Base-by-base conservation (phyloP, 1,140 invertebrate species). In the Drosophila takahashii region DNA sequence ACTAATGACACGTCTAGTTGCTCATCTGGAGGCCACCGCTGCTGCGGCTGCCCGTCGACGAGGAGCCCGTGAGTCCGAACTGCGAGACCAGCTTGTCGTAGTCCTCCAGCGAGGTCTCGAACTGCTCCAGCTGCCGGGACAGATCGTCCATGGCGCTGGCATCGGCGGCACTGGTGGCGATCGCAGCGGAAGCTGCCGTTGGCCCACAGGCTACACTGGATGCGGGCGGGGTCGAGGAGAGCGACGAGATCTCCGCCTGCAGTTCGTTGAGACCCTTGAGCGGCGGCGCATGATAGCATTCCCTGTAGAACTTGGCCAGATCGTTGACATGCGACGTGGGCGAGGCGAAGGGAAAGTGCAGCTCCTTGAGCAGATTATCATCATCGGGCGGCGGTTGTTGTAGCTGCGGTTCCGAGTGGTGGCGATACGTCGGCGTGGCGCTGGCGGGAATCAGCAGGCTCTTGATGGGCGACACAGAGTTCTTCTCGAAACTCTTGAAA, bases 271-370 rank as follows among this genome's bases (percentile, higher is more conserved):
- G 94, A 5, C 90, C 90, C 37, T 95, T 93, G 29, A 97, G 92
- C 34, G 94, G 94, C 0, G 96, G 96, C 6, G 96, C 96, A 80
- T 94, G 94, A 92, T 96, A 95, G 92, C 96, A 97, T 79, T 97
- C 96, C 5, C 95, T 93, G 92, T 96, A 97, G 92, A 97, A 97
- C 57, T 94, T 93, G 37, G 95, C 95, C 57, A 97, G 93, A 91
- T 97, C 96, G 58, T 93, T 92, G 6, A 92, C 89, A 42, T 92
- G 91, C 29, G 92, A 93, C 44, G 93, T 94, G 56, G 85, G 90
- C 37, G 90, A 92, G n/a, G 92, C 94, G 90, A 95, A 95, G 15
- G 94, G 94, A 50, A 94, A 94, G 91, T 94, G 79, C 37, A 91
- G 57, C 64, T 91, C 90, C 60, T 91, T 91, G 0, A 91, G 71